These are phyloP conservation scores for Saccostrea cuccullata DNA, from an alignment of 1,140 invertebrate species.

Conservation along the genomic window DNA sequence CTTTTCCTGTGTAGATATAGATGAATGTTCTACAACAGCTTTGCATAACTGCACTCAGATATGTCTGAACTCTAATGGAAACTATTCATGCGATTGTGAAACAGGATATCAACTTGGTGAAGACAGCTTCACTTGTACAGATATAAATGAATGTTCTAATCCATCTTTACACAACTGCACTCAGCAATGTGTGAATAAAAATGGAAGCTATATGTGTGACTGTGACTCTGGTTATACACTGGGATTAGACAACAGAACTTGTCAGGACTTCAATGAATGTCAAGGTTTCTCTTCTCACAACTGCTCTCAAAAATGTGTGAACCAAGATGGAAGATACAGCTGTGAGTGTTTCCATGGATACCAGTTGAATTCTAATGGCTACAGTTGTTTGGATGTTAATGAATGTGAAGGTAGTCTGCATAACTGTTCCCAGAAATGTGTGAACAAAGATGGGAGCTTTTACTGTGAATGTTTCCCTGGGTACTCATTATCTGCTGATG, in stretches of 20 bases:
- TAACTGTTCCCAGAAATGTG: conserved; percentile 17
- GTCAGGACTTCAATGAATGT: conserved; percentile 30
- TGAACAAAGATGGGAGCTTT: conserved; percentile 29
- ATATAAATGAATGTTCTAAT: not conserved
- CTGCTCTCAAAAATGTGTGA: conserved; percentile 28
- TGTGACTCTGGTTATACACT: conserved; percentile 26
- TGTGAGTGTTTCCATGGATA: conserved; percentile 33
- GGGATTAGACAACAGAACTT: conserved; percentile 12
- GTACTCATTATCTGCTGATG: not conserved
- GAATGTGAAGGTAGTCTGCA: not conserved
- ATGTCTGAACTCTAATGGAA: not conserved
- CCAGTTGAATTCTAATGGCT: not conserved
- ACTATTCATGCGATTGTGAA: not conserved
- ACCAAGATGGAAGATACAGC: conserved; percentile 19
- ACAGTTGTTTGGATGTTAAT: conserved; percentile 4
- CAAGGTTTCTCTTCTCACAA: not conserved
- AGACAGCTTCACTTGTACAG: not conserved
- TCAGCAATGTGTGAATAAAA: conserved; percentile 2
- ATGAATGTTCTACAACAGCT: conserved; percentile 9
- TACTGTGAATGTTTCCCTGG: conserved; percentile 20
- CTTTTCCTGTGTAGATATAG: not conserved
- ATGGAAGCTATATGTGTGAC: conserved; percentile 3
- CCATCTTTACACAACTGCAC: not conserved
- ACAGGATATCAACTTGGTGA: not conserved
- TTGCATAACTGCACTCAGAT: conserved; percentile 17